Percentiles rank a stretch among this genome's conserved stretches.
These are phyloP conservation scores for Chaenocephalus aceratus DNA, from an alignment of 2,113 vertebrate species.

Conservation along the genomic window DNA sequence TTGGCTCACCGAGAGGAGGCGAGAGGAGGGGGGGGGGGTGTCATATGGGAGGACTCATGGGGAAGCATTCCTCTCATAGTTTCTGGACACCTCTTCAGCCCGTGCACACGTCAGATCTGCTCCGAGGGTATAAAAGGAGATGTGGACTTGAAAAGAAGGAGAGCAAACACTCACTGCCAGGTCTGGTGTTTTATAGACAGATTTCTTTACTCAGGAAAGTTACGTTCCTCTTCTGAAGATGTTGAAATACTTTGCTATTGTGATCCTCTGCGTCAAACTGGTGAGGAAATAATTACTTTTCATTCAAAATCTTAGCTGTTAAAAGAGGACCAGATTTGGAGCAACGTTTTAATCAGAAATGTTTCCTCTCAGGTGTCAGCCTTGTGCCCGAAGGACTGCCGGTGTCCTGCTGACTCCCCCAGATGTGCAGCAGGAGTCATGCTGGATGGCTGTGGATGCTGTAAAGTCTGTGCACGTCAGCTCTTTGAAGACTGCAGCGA, in stretches of 20 bases:
- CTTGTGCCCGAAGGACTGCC: slow-evolving; percentile 57
- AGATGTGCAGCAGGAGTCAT: slow-evolving; percentile 90
- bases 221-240: slow-evolving; percentile 58
- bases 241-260: slow-evolving; percentile 58
- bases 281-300: slow-evolving; percentile 63
- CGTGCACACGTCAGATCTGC: slow-evolving; percentile 83
- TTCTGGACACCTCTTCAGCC: slow-evolving; percentile 87
- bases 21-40: neutral
- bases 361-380: slow-evolving; percentile 54
- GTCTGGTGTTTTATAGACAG: slow-evolving; percentile 14
- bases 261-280: slow-evolving; percentile 54
- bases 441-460: slow-evolving; percentile 90
- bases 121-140: slow-evolving; percentile 71
- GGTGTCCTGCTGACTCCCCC: slow-evolving; percentile 65
- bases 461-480: slow-evolving; percentile 92
- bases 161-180: slow-evolving; percentile 39
- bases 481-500: slow-evolving; percentile 96
- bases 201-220: slow-evolving; percentile 16
- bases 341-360: neutral
- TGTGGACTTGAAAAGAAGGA: slow-evolving; percentile 47
- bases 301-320: neutral
- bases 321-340: neutral
- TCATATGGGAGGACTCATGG: slow-evolving; percentile 80
- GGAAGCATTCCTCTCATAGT: slow-evolving; percentile 91
- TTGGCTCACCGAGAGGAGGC: slow-evolving; percentile 66